Conservation (phyloP, 2,113 vertebrate genomes). For the Pteropus alecto region DNA sequence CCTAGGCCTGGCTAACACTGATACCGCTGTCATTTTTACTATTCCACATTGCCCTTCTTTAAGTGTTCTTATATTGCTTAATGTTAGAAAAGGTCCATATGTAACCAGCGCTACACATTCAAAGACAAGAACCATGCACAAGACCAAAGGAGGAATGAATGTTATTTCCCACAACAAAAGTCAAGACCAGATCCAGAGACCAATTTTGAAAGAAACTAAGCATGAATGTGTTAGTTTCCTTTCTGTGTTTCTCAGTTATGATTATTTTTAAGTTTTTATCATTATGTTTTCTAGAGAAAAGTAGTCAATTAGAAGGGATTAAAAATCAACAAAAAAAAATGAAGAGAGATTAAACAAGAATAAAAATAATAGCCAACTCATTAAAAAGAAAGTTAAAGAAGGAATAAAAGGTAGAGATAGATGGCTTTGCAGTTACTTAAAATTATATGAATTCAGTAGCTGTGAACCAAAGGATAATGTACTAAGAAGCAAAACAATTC, state of each 20-base stretch:
- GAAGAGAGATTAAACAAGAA: background rate
- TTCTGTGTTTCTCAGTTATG: slow-evolving; percentile 19
- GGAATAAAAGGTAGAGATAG: background rate
- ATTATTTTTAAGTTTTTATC: slow-evolving; percentile 12
- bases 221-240: background rate
- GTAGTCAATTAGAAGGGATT: background rate
- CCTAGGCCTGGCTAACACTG: background rate
- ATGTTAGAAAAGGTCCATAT: background rate
- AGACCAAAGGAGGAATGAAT: background rate
- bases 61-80: background rate
- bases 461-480: background rate
- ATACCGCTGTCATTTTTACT: background rate
- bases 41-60: background rate
- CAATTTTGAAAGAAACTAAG: background rate
- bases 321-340: background rate
- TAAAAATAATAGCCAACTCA: background rate
- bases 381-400: background rate
- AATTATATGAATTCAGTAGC: background rate
- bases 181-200: background rate
- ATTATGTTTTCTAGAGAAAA: background rate
- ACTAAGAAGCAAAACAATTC: background rate
- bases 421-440: background rate
- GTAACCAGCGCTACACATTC: background rate
- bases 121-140: background rate
- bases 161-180: background rate